Percentiles rank a stretch among this genome's conserved stretches.
These are phyloP conservation scores for Vidua chalybeata DNA, from an alignment of 2,113 vertebrate genomes.

Conservation along the genomic window DNA sequence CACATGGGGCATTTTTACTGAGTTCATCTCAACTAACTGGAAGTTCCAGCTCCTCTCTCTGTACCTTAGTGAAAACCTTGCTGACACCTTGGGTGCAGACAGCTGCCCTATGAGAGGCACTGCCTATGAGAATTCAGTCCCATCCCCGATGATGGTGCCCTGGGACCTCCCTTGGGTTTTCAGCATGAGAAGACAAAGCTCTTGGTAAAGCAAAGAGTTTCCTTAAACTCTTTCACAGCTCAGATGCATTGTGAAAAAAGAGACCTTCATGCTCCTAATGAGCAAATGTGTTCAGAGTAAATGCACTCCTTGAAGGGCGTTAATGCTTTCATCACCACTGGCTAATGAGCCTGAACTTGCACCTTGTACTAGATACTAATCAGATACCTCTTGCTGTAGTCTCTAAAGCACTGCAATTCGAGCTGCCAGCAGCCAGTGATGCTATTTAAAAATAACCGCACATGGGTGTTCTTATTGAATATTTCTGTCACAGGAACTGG, in stretches of 20 bases:
- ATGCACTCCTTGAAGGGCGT: background rate
- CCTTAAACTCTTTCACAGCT: background rate
- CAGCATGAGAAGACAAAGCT: background rate
- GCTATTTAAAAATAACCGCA: background rate
- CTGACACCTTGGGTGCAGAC: background rate
- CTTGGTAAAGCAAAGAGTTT: background rate
- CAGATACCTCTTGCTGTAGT: conserved; percentile 18
- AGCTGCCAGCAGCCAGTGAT: conserved; percentile 20
- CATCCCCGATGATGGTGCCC: fast-evolving
- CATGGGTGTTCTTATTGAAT: background rate
- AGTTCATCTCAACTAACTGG: background rate
- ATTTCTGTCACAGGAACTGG: conserved; percentile 12
- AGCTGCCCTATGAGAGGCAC: background rate
- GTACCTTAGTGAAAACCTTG: background rate
- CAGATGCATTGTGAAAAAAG: background rate
- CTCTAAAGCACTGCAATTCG: background rate
- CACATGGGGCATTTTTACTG: background rate
- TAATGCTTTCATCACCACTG: conserved; percentile 64
- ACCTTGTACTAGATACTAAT: conserved; percentile 50
- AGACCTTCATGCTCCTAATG: conserved; percentile 38
- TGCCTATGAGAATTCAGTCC: background rate
- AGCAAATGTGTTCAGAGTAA: conserved; percentile 29
- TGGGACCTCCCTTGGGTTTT: background rate
- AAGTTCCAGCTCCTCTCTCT: background rate
- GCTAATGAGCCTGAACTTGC: conserved; percentile 66